Evolutionary conservation across 2,797 vertebrate species (phyloP).

Genomic region (Pseudochromis fuscus): DNA sequence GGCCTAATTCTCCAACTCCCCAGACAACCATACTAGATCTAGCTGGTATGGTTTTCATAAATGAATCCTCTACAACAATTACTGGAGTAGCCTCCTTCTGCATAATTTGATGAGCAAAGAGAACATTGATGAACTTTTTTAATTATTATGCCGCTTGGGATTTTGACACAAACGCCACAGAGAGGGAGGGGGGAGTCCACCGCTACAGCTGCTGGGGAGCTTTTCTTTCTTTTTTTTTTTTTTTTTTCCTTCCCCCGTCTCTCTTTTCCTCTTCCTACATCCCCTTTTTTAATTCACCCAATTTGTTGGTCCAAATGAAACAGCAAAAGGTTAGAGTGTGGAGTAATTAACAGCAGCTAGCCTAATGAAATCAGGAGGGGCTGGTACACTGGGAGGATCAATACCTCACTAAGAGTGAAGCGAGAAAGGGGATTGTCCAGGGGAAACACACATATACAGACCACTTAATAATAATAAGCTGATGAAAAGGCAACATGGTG

Average conservation of each 20-base stretch:
- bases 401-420: slow-evolving; percentile 85
- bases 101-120: slow-evolving; percentile 85
- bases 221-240: not conserved
- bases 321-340: slow-evolving; percentile 91
- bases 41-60: slow-evolving; percentile 76
- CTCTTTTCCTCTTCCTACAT: slow-evolving; percentile 64
- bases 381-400: slow-evolving; percentile 87
- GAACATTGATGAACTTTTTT: slow-evolving; percentile 83
- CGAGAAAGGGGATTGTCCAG: slow-evolving; percentile 78
- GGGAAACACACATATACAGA: slow-evolving; percentile 84
- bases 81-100: slow-evolving; percentile 77
- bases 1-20: slow-evolving; percentile 51
- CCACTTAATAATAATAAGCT: slow-evolving; percentile 87
- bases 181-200: slow-evolving; percentile 49
- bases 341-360: slow-evolving; percentile 92
- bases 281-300: slow-evolving; percentile 89
- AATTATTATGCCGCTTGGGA: slow-evolving; percentile 83
- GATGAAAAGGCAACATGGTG: slow-evolving; percentile 84
- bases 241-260: not conserved
- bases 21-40: slow-evolving; percentile 65
- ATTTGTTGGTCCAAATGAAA: slow-evolving; percentile 95
- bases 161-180: slow-evolving; percentile 71
- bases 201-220: slow-evolving; percentile 40
- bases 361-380: slow-evolving; percentile 90
- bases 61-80: slow-evolving; percentile 83